Conservation (phyloP, 2,888 invertebrate genomes). For the Tipula helvola region DNA sequence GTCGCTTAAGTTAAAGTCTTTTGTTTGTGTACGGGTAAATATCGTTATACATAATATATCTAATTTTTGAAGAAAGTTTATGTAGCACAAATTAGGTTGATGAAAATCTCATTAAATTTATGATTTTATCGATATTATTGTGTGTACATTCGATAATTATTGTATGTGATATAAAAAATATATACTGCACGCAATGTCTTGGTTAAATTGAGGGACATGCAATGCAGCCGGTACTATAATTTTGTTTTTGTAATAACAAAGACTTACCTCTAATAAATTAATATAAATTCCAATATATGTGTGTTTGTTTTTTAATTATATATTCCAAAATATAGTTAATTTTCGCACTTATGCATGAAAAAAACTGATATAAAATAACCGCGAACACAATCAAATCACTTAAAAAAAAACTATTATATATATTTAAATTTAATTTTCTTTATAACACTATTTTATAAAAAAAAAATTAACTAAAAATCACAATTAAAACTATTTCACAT, state of each 20-base stretch:
- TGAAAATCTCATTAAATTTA: background rate
- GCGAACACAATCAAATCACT: background rate
- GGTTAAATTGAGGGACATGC: background rate
- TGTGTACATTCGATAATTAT: background rate
- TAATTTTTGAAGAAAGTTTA: background rate
- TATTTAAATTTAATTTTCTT: background rate
- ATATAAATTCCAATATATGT: background rate
- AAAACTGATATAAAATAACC: background rate
- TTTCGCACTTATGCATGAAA: background rate
- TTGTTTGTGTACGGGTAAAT: background rate
- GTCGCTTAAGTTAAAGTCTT: background rate
- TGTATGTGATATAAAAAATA: background rate
- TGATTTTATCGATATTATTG: background rate
- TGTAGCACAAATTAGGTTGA: background rate
- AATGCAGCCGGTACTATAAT: background rate
- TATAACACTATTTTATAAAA: background rate
- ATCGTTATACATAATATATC: background rate
- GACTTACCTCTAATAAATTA: background rate
- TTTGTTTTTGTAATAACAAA: background rate
- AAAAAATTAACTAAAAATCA: background rate
- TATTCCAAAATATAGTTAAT: background rate
- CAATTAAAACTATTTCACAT: conserved; percentile 4
- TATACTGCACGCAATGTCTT: background rate
- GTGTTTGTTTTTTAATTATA: background rate
- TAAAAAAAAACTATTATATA: background rate